phyloP scores from a whole-genome alignment of 2,113 vertebrate species.

The Dryoscopus gambensis region DNA sequence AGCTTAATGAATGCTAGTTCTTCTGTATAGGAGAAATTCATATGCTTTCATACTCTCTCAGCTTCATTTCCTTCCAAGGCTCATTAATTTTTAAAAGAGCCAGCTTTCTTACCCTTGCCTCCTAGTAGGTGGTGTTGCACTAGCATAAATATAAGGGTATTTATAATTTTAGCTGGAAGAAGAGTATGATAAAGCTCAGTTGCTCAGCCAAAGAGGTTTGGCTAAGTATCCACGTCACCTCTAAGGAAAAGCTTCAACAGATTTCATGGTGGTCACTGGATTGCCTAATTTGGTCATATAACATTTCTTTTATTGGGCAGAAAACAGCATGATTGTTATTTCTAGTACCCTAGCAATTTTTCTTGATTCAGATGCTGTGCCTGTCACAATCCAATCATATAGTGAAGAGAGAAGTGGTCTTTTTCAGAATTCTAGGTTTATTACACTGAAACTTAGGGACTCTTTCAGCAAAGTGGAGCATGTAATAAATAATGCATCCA shows the following conservation, averaged over 20 bases:
- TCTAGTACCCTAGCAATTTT: not conserved
- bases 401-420: not conserved
- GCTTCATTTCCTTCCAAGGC: constrained; percentile 66
- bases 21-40: constrained; percentile 53
- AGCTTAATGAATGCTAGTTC: constrained; percentile 56
- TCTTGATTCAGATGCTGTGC: not conserved
- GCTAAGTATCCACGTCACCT: constrained; percentile 19
- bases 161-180: constrained; percentile 41
- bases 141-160: constrained; percentile 42
- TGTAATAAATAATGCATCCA: not conserved
- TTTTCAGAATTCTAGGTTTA: not conserved
- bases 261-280: constrained; percentile 2
- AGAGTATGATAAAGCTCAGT: constrained; percentile 42
- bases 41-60: constrained; percentile 59
- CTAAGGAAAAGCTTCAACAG: not conserved
- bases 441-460: not conserved
- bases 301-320: not conserved
- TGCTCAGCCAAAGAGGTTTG: constrained; percentile 26
- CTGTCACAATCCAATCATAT: not conserved
- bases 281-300: not conserved
- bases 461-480: not conserved
- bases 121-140: constrained; percentile 61
- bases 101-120: constrained; percentile 55
- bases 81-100: constrained; percentile 67
- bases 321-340: not conserved